Percentiles rank a stretch among this genome's conserved stretches.
These are phyloP conservation scores for Pelosia muscerda DNA, from an alignment of 2,888 invertebrate genomes.

Conservation along the genomic window DNA sequence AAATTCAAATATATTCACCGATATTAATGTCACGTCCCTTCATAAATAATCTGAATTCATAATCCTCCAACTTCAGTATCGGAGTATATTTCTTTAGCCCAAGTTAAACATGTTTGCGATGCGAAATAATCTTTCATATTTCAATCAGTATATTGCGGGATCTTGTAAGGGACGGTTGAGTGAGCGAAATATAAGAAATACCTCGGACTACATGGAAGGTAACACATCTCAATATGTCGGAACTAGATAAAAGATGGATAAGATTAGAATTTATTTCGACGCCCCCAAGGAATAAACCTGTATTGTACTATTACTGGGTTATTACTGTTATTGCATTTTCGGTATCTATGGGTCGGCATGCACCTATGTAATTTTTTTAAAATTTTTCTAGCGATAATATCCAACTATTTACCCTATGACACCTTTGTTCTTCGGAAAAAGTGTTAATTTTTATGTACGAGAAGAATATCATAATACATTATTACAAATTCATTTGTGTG, in stretches of 20 bases:
- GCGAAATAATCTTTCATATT: constrained; percentile 34
- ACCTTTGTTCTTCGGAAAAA: no score
- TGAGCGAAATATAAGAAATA: constrained; percentile 33
- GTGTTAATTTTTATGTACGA: no score
- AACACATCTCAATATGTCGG: constrained; percentile 26
- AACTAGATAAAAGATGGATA: constrained; percentile 28
- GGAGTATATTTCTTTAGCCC: constrained; percentile 20
- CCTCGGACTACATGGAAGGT: neutral
- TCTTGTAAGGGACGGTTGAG: constrained; percentile 21
- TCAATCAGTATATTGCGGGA: constrained; percentile 49
- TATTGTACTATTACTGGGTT: no score
- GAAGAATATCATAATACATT: no score
- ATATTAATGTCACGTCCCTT: constrained; percentile 10
- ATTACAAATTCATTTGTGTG: no score
- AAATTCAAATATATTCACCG: neutral
- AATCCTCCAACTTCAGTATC: constrained; percentile 7
- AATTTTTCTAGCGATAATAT: no score
- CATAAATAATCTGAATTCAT: constrained; percentile 11
- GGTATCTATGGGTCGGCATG: no score
- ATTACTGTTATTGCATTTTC: no score
- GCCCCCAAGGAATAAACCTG: no score
- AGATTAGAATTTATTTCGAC: constrained; percentile 38
- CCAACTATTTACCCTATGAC: no score
- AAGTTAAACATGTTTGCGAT: constrained; percentile 22
- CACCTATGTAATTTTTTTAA: no score